Evolutionary conservation across 1,140 invertebrate genomes (phyloP).

Genomic region (Idris sp.): DNA sequence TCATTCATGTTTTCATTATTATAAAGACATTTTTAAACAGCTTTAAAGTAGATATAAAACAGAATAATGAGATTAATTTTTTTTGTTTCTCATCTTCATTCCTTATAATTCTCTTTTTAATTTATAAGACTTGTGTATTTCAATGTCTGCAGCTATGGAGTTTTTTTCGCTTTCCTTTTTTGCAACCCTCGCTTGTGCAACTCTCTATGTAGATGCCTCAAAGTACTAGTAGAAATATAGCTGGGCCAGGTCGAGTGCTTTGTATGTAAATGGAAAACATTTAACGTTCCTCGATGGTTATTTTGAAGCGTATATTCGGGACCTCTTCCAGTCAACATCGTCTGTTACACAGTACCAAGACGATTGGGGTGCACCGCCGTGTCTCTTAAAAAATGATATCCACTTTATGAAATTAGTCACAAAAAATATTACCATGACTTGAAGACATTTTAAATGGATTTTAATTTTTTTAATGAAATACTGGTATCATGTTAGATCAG

Average conservation of each 20-base stretch:
- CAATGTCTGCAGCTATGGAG: constrained; percentile 16
- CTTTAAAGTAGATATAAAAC: constrained; percentile 9
- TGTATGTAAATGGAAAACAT: constrained; percentile 71
- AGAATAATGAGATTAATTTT: constrained; percentile 26
- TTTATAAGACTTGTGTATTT: constrained; percentile 36
- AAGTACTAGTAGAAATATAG: constrained; percentile 35
- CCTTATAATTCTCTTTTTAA: constrained; percentile 19
- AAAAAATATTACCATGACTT: constrained; percentile 10
- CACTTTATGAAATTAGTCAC: constrained; percentile 49
- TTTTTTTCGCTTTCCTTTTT: constrained; percentile 33
- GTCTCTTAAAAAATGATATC: constrained; percentile 55
- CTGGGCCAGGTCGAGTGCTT: constrained; percentile 64
- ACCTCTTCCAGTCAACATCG: constrained; percentile 39
- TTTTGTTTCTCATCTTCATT: constrained; percentile 18
- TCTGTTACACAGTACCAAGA: constrained; percentile 32
- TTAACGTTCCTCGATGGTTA: constrained; percentile 68
- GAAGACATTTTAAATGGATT: too few relatives aligned
- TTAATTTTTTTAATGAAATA: too few relatives aligned
- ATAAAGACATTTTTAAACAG: not conserved
- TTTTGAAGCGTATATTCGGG: constrained; percentile 67
- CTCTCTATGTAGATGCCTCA: constrained; percentile 52
- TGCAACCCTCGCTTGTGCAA: constrained; percentile 35
- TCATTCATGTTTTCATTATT: not conserved
- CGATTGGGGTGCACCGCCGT: constrained; percentile 13
- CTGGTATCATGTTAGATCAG: too few relatives aligned